A percentile compares a stretch with the other conserved stretches of the same genome.
Evolutionary conservation across 2,113 vertebrate genomes (phyloP).

Genomic region (Nothocercus julius): DNA sequence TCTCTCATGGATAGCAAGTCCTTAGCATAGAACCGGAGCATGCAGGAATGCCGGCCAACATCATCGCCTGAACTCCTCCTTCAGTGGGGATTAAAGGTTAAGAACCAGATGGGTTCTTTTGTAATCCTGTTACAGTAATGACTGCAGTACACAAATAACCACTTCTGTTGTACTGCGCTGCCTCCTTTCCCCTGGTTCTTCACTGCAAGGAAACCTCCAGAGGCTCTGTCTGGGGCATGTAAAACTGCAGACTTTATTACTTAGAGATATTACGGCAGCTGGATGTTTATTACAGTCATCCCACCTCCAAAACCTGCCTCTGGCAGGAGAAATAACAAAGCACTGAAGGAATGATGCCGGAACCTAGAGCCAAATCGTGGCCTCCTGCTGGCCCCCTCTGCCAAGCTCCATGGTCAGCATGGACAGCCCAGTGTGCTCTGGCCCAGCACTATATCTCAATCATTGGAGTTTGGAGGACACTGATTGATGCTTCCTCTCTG

Average conservation of each 20-base stretch:
- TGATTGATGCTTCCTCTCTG: background rate
- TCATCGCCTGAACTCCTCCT: background rate
- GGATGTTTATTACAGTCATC: background rate
- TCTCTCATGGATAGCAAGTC: background rate
- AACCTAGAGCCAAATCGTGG: background rate
- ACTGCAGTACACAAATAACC: background rate
- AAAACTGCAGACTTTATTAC: background rate
- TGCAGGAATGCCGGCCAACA: background rate
- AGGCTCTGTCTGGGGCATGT: background rate
- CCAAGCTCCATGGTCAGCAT: background rate
- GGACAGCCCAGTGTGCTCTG: background rate
- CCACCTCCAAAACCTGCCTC: background rate
- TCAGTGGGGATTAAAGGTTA: background rate
- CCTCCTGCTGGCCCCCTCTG: background rate
- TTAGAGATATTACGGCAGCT: background rate
- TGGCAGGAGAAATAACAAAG: background rate
- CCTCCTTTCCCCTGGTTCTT: background rate
- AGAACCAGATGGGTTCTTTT: background rate
- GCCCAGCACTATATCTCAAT: background rate
- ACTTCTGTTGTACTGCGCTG: background rate
- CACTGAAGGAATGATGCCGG: background rate
- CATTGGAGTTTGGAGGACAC: background rate
- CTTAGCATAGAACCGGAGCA: background rate
- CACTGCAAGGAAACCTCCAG: background rate
- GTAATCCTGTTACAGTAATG: slow-evolving; percentile 27